Evolutionary conservation across 2,113 vertebrate genomes (phyloP).

Genomic region (Brachypodius melanocephalos): DNA sequence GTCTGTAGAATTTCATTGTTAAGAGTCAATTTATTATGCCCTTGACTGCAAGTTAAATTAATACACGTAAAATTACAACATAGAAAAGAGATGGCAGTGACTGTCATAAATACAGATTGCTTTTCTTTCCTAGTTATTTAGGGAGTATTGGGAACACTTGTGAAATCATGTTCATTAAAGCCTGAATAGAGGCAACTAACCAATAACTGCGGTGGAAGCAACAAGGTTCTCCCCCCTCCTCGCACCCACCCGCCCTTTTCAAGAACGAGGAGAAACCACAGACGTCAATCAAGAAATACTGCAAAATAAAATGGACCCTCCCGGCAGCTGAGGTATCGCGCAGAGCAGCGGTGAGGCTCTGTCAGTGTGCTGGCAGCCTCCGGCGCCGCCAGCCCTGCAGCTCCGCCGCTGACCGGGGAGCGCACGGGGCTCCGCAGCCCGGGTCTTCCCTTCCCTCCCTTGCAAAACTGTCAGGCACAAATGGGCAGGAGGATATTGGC

Average conservation of each 20-base stretch:
- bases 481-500: constrained; percentile 72
- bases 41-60: constrained; percentile 2
- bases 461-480: constrained; percentile 65
- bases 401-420: constrained; percentile 34
- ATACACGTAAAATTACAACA: background rate
- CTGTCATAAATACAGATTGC: background rate
- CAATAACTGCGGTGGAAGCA: constrained; percentile 54
- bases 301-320: constrained; percentile 72
- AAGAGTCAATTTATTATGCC: background rate
- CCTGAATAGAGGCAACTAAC: constrained; percentile 1
- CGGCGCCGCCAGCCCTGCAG: background rate
- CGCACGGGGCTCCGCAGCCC: background rate
- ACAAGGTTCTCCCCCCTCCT: constrained; percentile 23
- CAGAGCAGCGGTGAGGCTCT: background rate
- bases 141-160: background rate
- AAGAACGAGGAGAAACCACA: background rate
- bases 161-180: constrained; percentile 18
- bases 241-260: background rate
- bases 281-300: constrained; percentile 63
- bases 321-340: background rate
- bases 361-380: background rate
- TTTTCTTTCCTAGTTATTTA: background rate
- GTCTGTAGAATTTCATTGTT: background rate
- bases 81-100: background rate
- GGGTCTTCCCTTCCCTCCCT: background rate